A percentile compares a stretch with the other conserved stretches of the same genome.
Evolutionary conservation across 2,797 vertebrate species (phyloP).

Genomic region (Gallirallus australis): DNA sequence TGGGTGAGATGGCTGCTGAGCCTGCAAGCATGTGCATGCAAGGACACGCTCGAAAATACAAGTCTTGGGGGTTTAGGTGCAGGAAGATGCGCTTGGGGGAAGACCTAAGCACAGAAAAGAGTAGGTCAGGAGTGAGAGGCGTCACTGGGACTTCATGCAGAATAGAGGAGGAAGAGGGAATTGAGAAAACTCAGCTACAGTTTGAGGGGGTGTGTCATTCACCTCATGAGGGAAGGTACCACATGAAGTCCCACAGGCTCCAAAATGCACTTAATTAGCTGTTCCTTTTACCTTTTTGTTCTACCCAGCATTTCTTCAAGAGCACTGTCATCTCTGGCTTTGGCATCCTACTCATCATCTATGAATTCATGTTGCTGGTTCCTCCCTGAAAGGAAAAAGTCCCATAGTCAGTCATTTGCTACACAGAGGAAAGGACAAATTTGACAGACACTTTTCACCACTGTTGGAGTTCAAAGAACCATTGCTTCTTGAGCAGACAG

Average conservation of each 20-base stretch:
- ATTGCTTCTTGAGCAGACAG: neutral
- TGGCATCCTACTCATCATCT: constrained; percentile 70
- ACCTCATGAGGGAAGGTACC: constrained; percentile 2
- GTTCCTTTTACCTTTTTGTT: constrained; percentile 72
- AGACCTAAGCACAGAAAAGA: neutral
- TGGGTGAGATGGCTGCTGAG: neutral
- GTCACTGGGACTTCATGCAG: constrained; percentile 22
- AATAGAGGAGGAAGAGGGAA: neutral
- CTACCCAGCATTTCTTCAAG: constrained; percentile 73
- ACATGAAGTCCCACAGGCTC: constrained; percentile 14
- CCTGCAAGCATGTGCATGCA: neutral
- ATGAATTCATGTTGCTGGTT: constrained; percentile 66
- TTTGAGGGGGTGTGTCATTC: neutral
- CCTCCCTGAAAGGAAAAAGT: constrained; percentile 65
- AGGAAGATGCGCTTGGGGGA: neutral
- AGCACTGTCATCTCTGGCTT: constrained; percentile 71
- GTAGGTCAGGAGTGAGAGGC: neutral
- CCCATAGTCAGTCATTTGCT: constrained; percentile 46
- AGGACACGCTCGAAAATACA: neutral
- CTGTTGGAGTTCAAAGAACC: neutral
- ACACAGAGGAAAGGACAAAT: constrained; percentile 12
- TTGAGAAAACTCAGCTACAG: neutral
- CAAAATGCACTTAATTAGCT: constrained; percentile 41
- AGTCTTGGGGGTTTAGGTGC: neutral
- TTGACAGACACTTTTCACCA: neutral